Conservation (phyloP, 2,888 invertebrate genomes). For the Teleogryllus oceanicus region DNA sequence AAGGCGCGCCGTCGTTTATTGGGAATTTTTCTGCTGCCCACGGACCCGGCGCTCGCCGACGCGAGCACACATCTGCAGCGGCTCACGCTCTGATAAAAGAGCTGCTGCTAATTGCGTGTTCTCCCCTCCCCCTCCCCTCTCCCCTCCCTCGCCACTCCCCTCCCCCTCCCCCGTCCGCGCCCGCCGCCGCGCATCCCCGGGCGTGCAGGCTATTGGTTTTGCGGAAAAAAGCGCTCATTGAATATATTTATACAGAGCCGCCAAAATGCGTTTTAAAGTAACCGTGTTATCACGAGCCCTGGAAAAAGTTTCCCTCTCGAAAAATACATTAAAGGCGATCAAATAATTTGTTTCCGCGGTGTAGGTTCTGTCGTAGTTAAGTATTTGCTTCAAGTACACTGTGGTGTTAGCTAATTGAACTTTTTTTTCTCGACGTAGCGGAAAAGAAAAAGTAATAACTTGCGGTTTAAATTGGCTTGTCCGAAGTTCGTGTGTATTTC, state of each 20-base stretch:
- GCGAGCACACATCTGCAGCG: not conserved
- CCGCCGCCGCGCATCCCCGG: not conserved
- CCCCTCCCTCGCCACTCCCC: no score
- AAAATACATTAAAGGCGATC: not conserved
- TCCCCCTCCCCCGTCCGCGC: not conserved
- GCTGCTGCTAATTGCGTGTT: not conserved
- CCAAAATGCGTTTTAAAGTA: slow-evolving; percentile 10
- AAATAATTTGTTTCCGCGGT: not conserved
- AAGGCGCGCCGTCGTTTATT: not conserved
- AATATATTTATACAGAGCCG: slow-evolving; percentile 7
- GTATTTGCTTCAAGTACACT: no score
- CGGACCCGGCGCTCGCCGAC: not conserved
- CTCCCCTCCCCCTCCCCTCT: not conserved
- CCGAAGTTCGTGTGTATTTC: no score
- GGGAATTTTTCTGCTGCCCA: not conserved
- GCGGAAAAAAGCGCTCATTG: slow-evolving; percentile 18
- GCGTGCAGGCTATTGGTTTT: not conserved
- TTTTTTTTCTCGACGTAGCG: no score
- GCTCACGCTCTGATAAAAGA: not conserved
- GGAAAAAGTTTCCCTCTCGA: not conserved
- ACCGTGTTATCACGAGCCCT: not conserved
- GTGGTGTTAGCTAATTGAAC: no score
- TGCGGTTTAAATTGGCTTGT: no score
- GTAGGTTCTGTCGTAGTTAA: no score
- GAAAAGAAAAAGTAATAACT: no score